A percentile compares a stretch with the other conserved stretches of the same genome.
Evolutionary conservation across 2,888 invertebrate genomes (phyloP).

Genomic region (Pelosia muscerda): DNA sequence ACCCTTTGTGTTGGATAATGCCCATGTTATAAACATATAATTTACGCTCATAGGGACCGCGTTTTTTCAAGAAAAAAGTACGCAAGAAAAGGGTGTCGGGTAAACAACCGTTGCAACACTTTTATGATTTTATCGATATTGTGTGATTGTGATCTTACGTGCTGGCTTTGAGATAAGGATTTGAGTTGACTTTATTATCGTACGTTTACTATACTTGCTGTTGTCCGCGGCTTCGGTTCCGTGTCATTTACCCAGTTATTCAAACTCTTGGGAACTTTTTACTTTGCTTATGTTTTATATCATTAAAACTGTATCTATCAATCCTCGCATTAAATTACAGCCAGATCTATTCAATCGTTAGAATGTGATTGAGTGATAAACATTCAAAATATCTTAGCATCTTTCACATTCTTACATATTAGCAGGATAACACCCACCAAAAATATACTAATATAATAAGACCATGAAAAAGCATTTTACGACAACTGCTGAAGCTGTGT

Average conservation of each 20-base stretch:
- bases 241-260: no score
- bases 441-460: background rate
- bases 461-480: background rate
- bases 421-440: background rate
- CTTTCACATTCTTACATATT: no score
- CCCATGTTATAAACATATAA: conserved; percentile 55
- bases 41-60: conserved; percentile 40
- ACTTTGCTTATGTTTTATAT: no score
- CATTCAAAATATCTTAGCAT: no score
- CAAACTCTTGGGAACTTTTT: no score
- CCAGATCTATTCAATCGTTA: no score
- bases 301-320: no score
- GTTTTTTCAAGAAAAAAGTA: conserved; percentile 32
- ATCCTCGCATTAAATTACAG: no score
- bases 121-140: conserved; percentile 40
- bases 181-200: background rate
- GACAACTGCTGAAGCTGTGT: background rate
- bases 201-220: background rate
- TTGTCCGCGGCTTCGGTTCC: no score
- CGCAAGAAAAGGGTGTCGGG: conserved; percentile 35
- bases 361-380: no score
- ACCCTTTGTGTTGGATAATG: conserved; percentile 52
- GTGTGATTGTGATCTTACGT: conserved; percentile 34
- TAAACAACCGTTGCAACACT: conserved; percentile 33
- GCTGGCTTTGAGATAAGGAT: conserved; percentile 27